These are phyloP conservation scores for Hyperoplus immaculatus DNA, from an alignment of 2,797 vertebrate species.

Conservation along the genomic window DNA sequence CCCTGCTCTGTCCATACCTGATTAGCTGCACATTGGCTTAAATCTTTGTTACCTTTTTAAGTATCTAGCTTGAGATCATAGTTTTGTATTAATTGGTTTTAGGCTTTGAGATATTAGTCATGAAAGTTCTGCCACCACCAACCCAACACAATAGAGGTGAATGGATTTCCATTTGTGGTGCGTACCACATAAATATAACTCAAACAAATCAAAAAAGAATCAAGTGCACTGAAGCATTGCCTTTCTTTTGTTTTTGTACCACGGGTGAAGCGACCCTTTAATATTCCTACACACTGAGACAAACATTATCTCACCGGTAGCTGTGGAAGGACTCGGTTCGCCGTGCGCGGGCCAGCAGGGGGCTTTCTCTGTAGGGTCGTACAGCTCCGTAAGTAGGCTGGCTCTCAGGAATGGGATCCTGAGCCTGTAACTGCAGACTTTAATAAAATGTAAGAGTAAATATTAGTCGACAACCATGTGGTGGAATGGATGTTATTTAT, in stretches of 20 bases:
- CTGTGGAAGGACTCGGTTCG: slow-evolving; percentile 97
- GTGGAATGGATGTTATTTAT: not conserved
- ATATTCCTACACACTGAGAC: not conserved
- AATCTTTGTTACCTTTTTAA: not conserved
- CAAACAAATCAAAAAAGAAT: no score
- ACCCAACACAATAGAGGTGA: not conserved
- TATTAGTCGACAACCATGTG: not conserved
- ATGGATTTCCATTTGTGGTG: not conserved
- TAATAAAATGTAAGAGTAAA: not conserved
- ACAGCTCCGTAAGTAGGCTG: slow-evolving; percentile 92
- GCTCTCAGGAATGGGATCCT: slow-evolving; percentile 90
- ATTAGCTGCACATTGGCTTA: not conserved
- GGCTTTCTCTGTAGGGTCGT: slow-evolving; percentile 96
- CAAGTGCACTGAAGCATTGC: no score
- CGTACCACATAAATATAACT: not conserved
- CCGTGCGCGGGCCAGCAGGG: slow-evolving; percentile 93
- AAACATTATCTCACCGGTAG: slow-evolving; percentile 78
- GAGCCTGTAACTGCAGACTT: slow-evolving; percentile 94
- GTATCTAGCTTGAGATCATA: not conserved
- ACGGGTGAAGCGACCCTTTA: not conserved
- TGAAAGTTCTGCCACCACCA: not conserved
- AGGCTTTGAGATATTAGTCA: not conserved
- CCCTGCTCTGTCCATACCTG: slow-evolving; percentile 4
- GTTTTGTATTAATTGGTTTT: not conserved
- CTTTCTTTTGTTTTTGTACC: not conserved